Base-by-base conservation (phyloP, 2,797 vertebrate genomes). In the Lemur catta region DNA sequence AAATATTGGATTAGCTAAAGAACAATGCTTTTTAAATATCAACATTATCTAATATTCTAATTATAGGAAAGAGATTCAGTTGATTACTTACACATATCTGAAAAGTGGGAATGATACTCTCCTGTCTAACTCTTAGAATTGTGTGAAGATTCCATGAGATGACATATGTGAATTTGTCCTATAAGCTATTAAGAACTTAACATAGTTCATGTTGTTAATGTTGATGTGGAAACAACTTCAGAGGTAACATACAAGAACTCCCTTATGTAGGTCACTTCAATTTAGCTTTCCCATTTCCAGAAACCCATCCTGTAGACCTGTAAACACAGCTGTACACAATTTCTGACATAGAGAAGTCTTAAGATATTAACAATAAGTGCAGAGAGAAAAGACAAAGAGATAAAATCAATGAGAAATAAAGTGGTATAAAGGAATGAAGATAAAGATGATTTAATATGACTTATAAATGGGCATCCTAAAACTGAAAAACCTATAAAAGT, bases 401-500 rank as follows among this genome's bases (percentile, higher is more conserved):
- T n/a, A 59, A 94, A 97, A 93, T 10, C 10, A 95, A 65, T 94
- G 69, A 84, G 28, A 87, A 78, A 65, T 84, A 63, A 61, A 15
- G 2, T 84, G 18, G n/a, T 80, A 41, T 48, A 52, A 88, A 93
- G 10, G 24, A 91, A 41, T 84, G 17, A 95, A 85, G 59, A 61
- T 67, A 43, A 79, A 52, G 13, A 59, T 74, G 4, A 88, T 43
- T 87, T 63, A 69, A 82, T 91, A 10, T 79, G 71, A 94, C 82
- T 91, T 75, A 41, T 94, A 80, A 65, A 71, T 79, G 30, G 48
- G 7, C 48, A 75, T 85, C 33, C 30, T 89, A 48, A 24, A 89
- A 86, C 28, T 71, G 57, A 65, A 96, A 94, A 93, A 61, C 0
- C 30, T 55, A 41, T 78, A 74, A 89, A 69, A 78, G 28, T 14